Base-by-base conservation (phyloP, 2,797 vertebrate species). In the Scarus forsteni region DNA sequence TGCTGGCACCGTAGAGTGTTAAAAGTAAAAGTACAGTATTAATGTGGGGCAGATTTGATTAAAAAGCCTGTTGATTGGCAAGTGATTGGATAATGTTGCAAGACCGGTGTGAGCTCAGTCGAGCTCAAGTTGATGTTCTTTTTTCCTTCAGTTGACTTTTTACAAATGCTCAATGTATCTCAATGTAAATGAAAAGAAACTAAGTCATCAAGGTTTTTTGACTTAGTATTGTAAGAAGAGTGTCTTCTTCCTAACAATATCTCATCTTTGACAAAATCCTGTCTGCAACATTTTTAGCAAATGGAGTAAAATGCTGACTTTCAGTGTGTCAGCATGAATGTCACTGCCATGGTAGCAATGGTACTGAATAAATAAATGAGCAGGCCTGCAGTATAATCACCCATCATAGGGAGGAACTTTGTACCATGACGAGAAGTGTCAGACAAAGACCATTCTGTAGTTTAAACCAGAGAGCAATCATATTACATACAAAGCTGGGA, bases 401-500 rank as follows among this genome's bases (percentile, higher is more conserved):
- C 88, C 74, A 90, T 93, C 90, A 91, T 69, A 85, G 82, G 42
- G 82, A 86, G 89, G 91, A 92, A 92, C 83, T 83, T 77, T 88
- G 76, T 85, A 86, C 19, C 51, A 87, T 89, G 90, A 88, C 80
- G 73, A 89, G 78, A 90, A 86, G 75, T 70, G 62, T 77, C 83
- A 85, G 88, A 93, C 90, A 93, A 92, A 90, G 87, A 78, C 63
- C 74, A 90, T 88, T 90, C 74, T 92, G 88, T 89, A 79, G 84
- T 81, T 88, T 85, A 80, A 92, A 88, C 87, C 77, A 82, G 83
- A 84, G 75, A 72, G 84, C 86, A 92, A 84, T 92, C 87, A 86
- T 88, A 85, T 85, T 92, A 85, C 85, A 91, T 87, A 81, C 71
- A 76, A 75, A 60, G 64, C 85, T 70, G 57, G 81, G 77, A 84